Evolutionary conservation across 2,888 invertebrate genomes (phyloP).

Genomic region (Tipula confusa): DNA sequence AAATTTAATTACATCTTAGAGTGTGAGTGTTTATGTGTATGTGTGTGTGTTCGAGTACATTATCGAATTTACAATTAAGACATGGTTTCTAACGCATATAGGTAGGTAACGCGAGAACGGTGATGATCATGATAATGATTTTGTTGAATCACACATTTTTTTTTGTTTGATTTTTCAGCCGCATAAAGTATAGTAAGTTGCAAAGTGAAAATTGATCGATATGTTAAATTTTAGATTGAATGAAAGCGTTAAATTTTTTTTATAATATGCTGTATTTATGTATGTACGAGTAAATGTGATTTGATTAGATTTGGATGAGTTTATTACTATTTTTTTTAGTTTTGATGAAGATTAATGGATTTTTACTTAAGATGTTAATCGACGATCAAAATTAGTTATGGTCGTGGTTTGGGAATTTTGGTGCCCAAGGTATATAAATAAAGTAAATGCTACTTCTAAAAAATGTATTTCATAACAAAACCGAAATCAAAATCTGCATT

Average conservation of each 20-base stretch:
- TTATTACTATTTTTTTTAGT: neutral
- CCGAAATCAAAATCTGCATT: too few species aligned
- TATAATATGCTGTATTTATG: neutral
- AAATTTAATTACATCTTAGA: neutral
- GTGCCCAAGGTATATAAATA: too few species aligned
- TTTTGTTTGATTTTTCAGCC: neutral
- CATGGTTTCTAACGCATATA: neutral
- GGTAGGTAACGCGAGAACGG: neutral
- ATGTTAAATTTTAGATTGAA: neutral
- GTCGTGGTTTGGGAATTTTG: too few species aligned
- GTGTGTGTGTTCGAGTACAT: neutral
- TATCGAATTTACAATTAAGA: neutral
- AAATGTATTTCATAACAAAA: too few species aligned
- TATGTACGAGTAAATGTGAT: neutral
- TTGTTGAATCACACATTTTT: neutral
- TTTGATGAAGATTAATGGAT: neutral
- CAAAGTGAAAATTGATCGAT: neutral
- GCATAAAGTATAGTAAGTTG: neutral
- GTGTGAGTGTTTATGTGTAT: too few species aligned
- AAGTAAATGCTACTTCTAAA: too few species aligned
- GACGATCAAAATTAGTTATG: neutral
- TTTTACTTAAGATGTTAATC: neutral
- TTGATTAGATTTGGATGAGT: neutral
- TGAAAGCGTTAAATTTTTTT: neutral
- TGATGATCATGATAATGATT: neutral